A percentile compares a stretch with the other conserved stretches of the same genome.
These are phyloP conservation scores for Paracentrotus lividus DNA, from an alignment of 53 echinoderm and acorn worm genomes.

Conservation along the genomic window DNA sequence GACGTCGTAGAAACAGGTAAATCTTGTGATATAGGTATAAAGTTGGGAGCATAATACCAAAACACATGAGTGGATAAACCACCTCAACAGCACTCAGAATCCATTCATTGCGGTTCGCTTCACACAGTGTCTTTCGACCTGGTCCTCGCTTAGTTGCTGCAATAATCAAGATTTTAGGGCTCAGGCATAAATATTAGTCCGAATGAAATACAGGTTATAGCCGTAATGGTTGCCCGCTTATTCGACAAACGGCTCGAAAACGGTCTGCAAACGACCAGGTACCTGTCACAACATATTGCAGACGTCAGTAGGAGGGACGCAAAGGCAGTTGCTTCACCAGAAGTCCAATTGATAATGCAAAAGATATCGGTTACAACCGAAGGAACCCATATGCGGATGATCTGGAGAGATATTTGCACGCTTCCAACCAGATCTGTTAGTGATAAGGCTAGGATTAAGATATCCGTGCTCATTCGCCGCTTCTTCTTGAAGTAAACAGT, in stretches of 20 bases:
- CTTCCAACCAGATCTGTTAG: background rate
- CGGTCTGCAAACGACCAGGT: constrained; percentile 25
- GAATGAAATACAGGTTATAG: background rate
- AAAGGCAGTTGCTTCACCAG: constrained; percentile 7
- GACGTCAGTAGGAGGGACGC: background rate
- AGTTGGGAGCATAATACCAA: background rate
- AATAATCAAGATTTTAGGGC: constrained; percentile 12
- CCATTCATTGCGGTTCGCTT: background rate
- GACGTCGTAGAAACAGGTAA: background rate
- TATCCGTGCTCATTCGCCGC: constrained; percentile 33
- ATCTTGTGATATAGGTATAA: background rate
- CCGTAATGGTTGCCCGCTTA: background rate
- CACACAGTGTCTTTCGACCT: background rate
- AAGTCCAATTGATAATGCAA: background rate
- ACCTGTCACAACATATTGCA: constrained; percentile 22
- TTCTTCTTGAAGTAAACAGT: constrained; percentile 13
- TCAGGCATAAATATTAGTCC: background rate
- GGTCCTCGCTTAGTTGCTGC: background rate
- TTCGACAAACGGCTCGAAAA: background rate
- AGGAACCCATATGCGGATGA: background rate
- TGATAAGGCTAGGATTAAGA: background rate
- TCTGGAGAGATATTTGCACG: background rate
- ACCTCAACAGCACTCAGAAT: background rate
- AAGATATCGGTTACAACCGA: background rate
- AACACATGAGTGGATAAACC: background rate